Base-by-base conservation (phyloP, 2,888 invertebrate species). In the Pharmacophagus antenor region DNA sequence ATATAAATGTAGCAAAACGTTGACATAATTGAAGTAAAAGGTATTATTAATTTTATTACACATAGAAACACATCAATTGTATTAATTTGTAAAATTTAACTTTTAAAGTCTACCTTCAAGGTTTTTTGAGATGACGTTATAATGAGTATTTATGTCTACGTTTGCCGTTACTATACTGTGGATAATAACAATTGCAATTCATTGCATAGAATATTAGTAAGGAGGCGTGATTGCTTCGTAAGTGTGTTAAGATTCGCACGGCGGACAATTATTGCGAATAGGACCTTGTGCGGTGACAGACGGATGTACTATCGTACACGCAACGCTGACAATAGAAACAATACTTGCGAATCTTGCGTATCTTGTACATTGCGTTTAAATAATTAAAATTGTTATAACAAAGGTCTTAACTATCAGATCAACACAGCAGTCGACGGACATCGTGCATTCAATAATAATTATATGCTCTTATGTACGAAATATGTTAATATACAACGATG, bases 281-380 rank as follows among this genome's bases (percentile, higher is more conserved):
- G 76, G 85, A 82, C 88, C 88, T 88, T 88, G 88, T 67, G 69
- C 67, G 67, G 71, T 80, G 85, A 85, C 85, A 83, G 77, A 88
- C 83, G 78, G 82, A 86, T 82, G 80, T 75, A 72, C 77, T 79
- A 63, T 68, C 73, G 62, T 70, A 65, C 70, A 71, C 66, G 63
- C 56, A 60, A 62, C 44, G 60, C 47, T 44, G 56, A 70, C 69
- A 70, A 70, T 70, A 62, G 66, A 52, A 59, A 57, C 59, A 60
- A 56, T 57, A 50, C 61, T 46, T 47, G 62, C 60, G 61, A 57
- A 56, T 61, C 51, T 52, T 57, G 46, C 48, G 55, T 50, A 54
- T 37, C 53, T 48, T 25, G 48, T 23, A 20, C 8, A n/a, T 55
- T 50, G 42, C 27, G 27, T 46, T 58, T 4, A 46, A 31, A 58